Base-by-base conservation (phyloP, 2,888 invertebrate species). In the Tribolium freemani region DNA sequence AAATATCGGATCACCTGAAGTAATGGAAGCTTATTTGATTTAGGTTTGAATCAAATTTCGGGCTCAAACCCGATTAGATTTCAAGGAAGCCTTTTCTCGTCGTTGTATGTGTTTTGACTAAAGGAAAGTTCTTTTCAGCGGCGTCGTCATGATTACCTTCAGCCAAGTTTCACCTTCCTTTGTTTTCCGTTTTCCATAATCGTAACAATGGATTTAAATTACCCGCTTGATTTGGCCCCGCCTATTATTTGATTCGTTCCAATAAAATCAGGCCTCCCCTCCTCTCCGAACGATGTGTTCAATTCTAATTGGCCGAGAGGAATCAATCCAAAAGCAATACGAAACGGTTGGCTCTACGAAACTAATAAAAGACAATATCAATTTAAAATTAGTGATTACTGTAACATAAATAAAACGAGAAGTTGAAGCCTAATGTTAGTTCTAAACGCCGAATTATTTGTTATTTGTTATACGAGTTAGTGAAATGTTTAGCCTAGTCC, bases 371-470 rank as follows among this genome's bases (percentile, higher is more conserved):
- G 77, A 77, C 78, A 78, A 78, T 77, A 78, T 78, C 46, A 70
- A 13, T 48, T 57, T 46, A 57, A 44, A 16, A 56, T 44, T 53
- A 69, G 69, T 68, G 57, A 60, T 26, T 56, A 66, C 13, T 31
- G 53, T 50, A 69, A 69, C 51, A 51, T 51, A 11, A 45, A 46
- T 10, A 61, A 11, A 50, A 16, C 16, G 16, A 16, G 16, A 5
- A 26, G 26, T 26, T 26, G 26, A 53, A 44, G 68, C 69, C 69
- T 69, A 70, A 61, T 63, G 54, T 70, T 70, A 70, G 69, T 61
- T 61, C 73, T 58, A 75, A 69, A 73, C 77, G 79, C 77, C 77
- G 77, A 77, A 77, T 77, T 75, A 73, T 66, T 74, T 76, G 76
- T 77, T 76, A 72, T 75, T 74, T 76, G 20, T 26, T 56, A 31